Percentiles rank a stretch among this genome's conserved stretches.
phyloP scores from a whole-genome alignment of 2,888 invertebrate species.

The Heterodera filipjevi region DNA sequence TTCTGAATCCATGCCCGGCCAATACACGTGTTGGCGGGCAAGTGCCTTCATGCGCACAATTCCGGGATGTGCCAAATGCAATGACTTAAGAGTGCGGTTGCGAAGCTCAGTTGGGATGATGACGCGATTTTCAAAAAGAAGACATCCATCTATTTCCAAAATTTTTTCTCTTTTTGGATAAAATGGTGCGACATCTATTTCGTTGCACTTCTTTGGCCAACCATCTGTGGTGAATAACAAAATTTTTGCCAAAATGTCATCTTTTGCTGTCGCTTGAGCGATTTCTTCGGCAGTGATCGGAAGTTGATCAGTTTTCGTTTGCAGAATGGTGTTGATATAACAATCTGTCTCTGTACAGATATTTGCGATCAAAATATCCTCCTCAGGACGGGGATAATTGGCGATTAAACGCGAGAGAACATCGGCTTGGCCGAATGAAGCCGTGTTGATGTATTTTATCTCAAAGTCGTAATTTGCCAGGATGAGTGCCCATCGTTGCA shows the following conservation, averaged over 20 bases:
- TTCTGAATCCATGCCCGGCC: constrained; percentile 47
- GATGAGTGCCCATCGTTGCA: constrained; percentile 53
- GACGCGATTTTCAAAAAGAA: constrained; percentile 49
- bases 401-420: constrained; percentile 54
- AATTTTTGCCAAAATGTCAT: not conserved
- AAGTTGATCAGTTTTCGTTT: not conserved
- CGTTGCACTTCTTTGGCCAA: constrained; percentile 12
- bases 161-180: not conserved
- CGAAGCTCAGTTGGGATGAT: constrained; percentile 50
- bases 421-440: constrained; percentile 63
- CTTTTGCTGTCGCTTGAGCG: not conserved
- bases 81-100: constrained; percentile 42
- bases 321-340: not conserved
- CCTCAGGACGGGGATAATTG: constrained; percentile 10
- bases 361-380: constrained; percentile 7
- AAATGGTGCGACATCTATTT: not conserved
- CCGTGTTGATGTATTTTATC: constrained; percentile 57
- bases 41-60: constrained; percentile 51
- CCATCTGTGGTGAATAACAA: no score
- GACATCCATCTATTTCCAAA: constrained; percentile 12
- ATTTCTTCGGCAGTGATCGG: not conserved
- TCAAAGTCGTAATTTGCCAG: constrained; percentile 64
- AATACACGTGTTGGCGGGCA: constrained; percentile 54
- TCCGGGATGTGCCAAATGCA: constrained; percentile 58
- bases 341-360: constrained; percentile 1